These are phyloP conservation scores for Pterostichus madidus DNA, from an alignment of 2,888 invertebrate species.

Conservation along the genomic window DNA sequence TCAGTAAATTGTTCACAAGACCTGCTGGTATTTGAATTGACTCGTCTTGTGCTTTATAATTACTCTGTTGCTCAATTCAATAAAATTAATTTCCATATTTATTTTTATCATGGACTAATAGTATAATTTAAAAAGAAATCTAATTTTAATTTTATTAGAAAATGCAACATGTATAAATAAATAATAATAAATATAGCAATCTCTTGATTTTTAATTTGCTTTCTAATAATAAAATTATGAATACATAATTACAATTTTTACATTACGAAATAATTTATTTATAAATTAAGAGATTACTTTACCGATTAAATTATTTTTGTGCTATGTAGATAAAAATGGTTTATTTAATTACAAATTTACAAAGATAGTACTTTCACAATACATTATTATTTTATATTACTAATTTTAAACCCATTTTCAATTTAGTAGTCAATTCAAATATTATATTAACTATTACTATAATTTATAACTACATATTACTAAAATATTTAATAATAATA, in stretches of 20 bases:
- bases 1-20: not conserved
- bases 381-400: not conserved
- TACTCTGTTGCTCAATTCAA: conserved; percentile 68
- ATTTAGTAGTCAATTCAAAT: conserved; percentile 16
- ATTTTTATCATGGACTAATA: too few relatives aligned
- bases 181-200: not conserved
- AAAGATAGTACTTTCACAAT: too few relatives aligned
- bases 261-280: too few relatives aligned
- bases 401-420: not conserved
- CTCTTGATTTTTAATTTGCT: not conserved
- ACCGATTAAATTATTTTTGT: too few relatives aligned
- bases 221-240: too few relatives aligned
- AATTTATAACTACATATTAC: conserved; percentile 24
- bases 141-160: not conserved
- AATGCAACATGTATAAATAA: not conserved
- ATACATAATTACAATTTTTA: too few relatives aligned
- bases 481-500: conserved; percentile 20
- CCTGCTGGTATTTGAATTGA: conserved; percentile 20
- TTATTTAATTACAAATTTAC: too few relatives aligned
- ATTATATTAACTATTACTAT: not conserved
- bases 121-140: too few relatives aligned
- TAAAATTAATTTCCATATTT: not conserved
- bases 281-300: too few relatives aligned
- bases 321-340: too few relatives aligned
- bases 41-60: conserved; percentile 68